A percentile compares a stretch with the other conserved stretches of the same genome.
Evolutionary conservation across 1,140 invertebrate species (phyloP).

Genomic region (Dendroctonus valens): DNA sequence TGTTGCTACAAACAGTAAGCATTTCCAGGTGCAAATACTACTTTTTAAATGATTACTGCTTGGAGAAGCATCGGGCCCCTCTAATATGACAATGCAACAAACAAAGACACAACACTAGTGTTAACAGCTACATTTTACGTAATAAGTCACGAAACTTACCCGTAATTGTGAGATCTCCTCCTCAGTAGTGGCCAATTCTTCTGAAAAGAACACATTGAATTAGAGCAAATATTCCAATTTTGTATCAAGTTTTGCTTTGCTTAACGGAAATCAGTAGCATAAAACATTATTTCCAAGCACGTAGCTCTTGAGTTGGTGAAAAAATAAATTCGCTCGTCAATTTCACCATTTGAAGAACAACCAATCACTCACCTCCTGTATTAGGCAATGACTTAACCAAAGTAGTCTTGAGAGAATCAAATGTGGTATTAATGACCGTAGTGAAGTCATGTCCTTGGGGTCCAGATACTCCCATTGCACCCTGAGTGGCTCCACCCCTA

Average conservation of each 20-base stretch:
- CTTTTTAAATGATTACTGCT: too few species aligned
- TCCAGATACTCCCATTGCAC: not conserved
- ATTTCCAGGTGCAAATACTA: too few species aligned
- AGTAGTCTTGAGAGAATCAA: constrained; percentile 40
- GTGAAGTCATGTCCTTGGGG: constrained; percentile 39
- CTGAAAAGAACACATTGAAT: constrained; percentile 25
- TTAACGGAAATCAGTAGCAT: too few species aligned
- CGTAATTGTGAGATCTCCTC: constrained; percentile 40
- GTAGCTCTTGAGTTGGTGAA: not conserved
- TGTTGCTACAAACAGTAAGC: too few species aligned
- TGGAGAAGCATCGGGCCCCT: too few species aligned
- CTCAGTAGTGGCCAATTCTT: constrained; percentile 29
- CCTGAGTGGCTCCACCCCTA: not conserved
- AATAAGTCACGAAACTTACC: constrained; percentile 33
- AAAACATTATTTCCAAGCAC: too few species aligned
- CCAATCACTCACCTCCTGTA: constrained; percentile 26
- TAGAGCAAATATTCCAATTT: constrained; percentile 3
- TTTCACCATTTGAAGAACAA: constrained; percentile 1
- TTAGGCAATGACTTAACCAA: constrained; percentile 38
- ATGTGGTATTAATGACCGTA: constrained; percentile 42
- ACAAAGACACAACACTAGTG: too few species aligned
- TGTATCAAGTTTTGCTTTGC: too few species aligned
- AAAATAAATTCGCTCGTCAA: not conserved
- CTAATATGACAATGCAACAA: too few species aligned
- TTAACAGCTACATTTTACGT: too few species aligned